Evolutionary conservation across 2,113 vertebrate species (phyloP).

Genomic region (Mola mola): DNA sequence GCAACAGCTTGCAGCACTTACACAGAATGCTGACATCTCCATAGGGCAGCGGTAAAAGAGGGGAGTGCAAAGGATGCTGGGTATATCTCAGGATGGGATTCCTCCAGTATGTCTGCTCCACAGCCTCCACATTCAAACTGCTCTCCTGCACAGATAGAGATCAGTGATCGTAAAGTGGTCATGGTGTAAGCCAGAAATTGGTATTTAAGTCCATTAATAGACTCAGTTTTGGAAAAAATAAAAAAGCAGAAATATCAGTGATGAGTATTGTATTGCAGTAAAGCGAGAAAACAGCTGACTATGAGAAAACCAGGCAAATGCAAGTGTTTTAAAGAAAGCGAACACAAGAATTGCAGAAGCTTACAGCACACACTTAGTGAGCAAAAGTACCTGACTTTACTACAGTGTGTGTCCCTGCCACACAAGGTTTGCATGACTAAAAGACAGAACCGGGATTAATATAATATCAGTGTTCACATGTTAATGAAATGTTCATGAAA

Average conservation of each 20-base stretch:
- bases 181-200: neutral
- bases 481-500: slow-evolving; percentile 4
- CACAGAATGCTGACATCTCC: slow-evolving; percentile 87
- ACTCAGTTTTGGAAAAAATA: neutral
- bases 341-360: slow-evolving; percentile 13
- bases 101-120: slow-evolving; percentile 91
- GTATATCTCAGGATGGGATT: slow-evolving; percentile 94
- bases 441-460: slow-evolving; percentile 62
- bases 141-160: slow-evolving; percentile 81
- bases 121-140: slow-evolving; percentile 89
- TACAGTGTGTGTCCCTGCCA: slow-evolving; percentile 71
- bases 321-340: neutral
- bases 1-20: slow-evolving; percentile 68
- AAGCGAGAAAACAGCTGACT: neutral
- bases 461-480: slow-evolving; percentile 26
- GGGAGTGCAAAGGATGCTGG: slow-evolving; percentile 93
- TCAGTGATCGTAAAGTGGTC: slow-evolving; percentile 9
- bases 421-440: slow-evolving; percentile 66
- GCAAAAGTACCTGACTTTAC: slow-evolving; percentile 78
- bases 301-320: slow-evolving; percentile 6
- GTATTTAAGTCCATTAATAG: too few relatives aligned
- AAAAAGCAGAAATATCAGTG: neutral
- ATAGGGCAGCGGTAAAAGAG: slow-evolving; percentile 89
- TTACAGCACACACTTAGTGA: slow-evolving; percentile 67
- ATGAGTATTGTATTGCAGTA: neutral